Conservation (phyloP, 2,888 invertebrate genomes). For the Augiades crinisus region DNA sequence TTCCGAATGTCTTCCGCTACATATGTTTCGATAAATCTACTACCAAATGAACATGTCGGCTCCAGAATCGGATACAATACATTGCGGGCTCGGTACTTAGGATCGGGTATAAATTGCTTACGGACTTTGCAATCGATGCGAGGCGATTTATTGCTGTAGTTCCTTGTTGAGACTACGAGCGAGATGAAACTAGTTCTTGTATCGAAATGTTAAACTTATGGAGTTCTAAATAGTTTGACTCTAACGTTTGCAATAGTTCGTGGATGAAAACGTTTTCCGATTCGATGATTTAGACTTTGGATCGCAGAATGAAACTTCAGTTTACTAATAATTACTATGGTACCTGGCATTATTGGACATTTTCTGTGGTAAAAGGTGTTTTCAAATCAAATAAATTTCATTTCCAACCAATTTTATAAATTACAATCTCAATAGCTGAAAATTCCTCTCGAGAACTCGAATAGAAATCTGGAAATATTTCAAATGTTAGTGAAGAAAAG, state of each 20-base stretch:
- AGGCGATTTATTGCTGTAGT: constrained; percentile 38
- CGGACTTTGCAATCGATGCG: constrained; percentile 56
- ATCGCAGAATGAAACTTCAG: too few relatives aligned
- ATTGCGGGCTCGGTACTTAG: constrained; percentile 50
- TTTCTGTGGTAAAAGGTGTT: too few relatives aligned
- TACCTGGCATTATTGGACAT: too few relatives aligned
- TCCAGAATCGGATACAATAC: constrained; percentile 61
- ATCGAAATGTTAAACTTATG: constrained; percentile 17
- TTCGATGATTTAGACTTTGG: background rate
- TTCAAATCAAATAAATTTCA: too few relatives aligned
- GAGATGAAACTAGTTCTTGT: constrained; percentile 25
- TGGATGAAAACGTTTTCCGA: constrained; percentile 3
- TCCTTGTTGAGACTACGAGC: constrained; percentile 31
- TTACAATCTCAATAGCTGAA: too few relatives aligned
- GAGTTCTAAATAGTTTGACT: constrained; percentile 21
- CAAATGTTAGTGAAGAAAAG: constrained; percentile 3
- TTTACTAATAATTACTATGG: too few relatives aligned
- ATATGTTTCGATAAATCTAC: constrained; percentile 48
- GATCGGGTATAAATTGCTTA: constrained; percentile 56
- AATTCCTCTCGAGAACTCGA: too few relatives aligned
- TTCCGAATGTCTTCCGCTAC: constrained; percentile 27
- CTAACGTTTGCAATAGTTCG: constrained; percentile 3
- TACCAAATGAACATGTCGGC: constrained; percentile 63
- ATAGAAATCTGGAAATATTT: too few relatives aligned
- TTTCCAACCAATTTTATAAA: too few relatives aligned